phyloP scores from a whole-genome alignment of 2,888 invertebrate genomes.

The Endomychus coccineus region DNA sequence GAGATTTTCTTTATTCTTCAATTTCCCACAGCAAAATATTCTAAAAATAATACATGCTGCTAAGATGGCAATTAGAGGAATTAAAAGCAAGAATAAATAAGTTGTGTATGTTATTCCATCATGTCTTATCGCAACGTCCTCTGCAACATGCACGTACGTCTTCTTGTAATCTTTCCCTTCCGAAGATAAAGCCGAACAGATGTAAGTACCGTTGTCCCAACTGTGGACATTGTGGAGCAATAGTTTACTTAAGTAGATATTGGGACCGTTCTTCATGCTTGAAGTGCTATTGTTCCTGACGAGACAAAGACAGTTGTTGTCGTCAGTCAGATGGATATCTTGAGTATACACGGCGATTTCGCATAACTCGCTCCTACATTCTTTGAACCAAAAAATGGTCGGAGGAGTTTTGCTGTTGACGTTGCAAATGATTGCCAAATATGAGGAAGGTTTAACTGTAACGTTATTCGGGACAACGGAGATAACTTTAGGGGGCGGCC shows the following conservation, averaged over 20 bases:
- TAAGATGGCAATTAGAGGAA: constrained; percentile 10
- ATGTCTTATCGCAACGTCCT: background rate
- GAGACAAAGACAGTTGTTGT: constrained; percentile 11
- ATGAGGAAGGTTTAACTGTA: constrained; percentile 31
- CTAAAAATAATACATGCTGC: too few relatives aligned
- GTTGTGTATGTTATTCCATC: constrained; percentile 1
- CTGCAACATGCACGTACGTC: constrained; percentile 4
- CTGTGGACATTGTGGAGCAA: constrained; percentile 8
- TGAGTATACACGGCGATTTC: constrained; percentile 23
- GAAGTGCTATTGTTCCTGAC: constrained; percentile 2
- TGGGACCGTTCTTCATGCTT: constrained; percentile 8
- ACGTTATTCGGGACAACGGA: constrained; percentile 33
- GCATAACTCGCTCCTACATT: constrained; percentile 32
- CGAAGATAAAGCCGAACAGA: constrained; percentile 12
- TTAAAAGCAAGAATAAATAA: constrained; percentile 9
- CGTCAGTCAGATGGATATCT: constrained; percentile 5
- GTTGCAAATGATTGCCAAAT: constrained; percentile 38
- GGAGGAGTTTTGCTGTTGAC: constrained; percentile 36
- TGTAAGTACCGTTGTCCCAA: constrained; percentile 11
- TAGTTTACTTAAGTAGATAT: constrained; percentile 12
- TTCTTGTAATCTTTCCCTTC: constrained; percentile 14
- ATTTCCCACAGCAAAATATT: too few relatives aligned
- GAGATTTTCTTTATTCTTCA: too few relatives aligned
- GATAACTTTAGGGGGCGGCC: constrained; percentile 30
- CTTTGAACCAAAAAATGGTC: constrained; percentile 38